Evolutionary conservation across 1,140 invertebrate species (phyloP), one percentile per base, ranked within the genome.

Genomic region (Maconellicoccus hirsutus): DNA sequence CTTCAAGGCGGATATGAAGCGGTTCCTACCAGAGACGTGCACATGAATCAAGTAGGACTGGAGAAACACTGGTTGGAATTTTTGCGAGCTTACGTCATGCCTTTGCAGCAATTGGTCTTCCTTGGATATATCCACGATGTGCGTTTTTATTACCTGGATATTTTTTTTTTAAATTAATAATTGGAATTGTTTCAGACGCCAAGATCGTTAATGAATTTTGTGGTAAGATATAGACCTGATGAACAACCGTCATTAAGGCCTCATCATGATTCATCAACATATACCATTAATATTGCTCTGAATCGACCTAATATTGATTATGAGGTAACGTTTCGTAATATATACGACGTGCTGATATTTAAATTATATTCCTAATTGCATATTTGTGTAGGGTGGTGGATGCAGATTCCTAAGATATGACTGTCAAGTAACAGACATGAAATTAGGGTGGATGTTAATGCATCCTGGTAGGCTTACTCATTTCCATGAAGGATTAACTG

Each of bases 211-310:
- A 97, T 99, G 95, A 99, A 98, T 82, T 99, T 99, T 80, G 92
- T 99, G 33, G 97, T 99, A 0, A 86, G 96, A 16, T 99, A 99
- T 79, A 86, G 86, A 66, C 96, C 96, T 0, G 91, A 95, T 77
- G 96, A 99, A 78, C 97, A 99, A 79, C 90, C 95, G 0, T 89
- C 84, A 0, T 80, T 99, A 70, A 84, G 93, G 27, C 96, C 98
- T 3, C 98, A 99, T 79, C 96, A 99, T 78, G 98, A 99, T 79
- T 93, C 94, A 59, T 98, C 96, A 0, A 99, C 97, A 0, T 99
- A 96, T 78, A 99, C 96, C 8, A 94, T 99, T 77, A 99, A 99
- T 79, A 86, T 99, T 73, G 97, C 96, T 0, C 83, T 99, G 70
- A 99, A 99, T 79, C 81, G 80, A 42, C 86, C 82, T 0, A 84